Conservation (phyloP, 2,113 vertebrate genomes). For the Orthonyx spaldingii region DNA sequence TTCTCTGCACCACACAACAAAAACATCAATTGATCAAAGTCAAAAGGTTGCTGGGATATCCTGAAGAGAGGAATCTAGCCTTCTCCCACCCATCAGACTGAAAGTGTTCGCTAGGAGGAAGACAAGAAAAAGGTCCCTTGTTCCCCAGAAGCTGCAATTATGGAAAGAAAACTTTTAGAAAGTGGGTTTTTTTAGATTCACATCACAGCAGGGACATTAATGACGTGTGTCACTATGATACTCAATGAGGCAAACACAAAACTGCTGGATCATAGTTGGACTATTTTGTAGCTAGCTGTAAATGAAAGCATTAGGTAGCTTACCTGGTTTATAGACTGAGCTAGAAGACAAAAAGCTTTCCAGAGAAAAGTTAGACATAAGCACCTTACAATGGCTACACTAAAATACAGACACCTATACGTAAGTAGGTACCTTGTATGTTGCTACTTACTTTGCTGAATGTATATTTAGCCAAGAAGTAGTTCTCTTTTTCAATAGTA, state of each 20-base stretch:
- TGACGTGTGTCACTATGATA: neutral
- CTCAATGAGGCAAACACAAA: neutral
- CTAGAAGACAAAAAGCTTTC: neutral
- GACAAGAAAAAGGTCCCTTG: neutral
- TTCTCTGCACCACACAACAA: neutral
- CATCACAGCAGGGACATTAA: neutral
- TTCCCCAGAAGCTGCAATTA: neutral
- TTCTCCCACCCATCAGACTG: neutral
- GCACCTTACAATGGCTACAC: neutral
- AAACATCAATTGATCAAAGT: neutral
- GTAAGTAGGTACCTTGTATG: neutral
- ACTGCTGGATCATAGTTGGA: neutral
- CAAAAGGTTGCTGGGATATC: neutral
- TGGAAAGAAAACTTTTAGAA: neutral
- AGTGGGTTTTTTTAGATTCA: neutral
- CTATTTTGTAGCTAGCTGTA: neutral
- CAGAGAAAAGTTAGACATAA: neutral
- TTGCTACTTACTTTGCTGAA: conserved; percentile 45
- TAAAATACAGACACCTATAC: neutral
- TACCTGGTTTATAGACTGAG: neutral
- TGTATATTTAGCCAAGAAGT: conserved; percentile 45
- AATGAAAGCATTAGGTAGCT: neutral
- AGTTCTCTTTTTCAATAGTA: conserved; percentile 5
- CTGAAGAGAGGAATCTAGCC: neutral
- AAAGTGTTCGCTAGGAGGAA: neutral